Conservation (phyloP, 2,113 vertebrate genomes). For the Pandion haliaetus region DNA sequence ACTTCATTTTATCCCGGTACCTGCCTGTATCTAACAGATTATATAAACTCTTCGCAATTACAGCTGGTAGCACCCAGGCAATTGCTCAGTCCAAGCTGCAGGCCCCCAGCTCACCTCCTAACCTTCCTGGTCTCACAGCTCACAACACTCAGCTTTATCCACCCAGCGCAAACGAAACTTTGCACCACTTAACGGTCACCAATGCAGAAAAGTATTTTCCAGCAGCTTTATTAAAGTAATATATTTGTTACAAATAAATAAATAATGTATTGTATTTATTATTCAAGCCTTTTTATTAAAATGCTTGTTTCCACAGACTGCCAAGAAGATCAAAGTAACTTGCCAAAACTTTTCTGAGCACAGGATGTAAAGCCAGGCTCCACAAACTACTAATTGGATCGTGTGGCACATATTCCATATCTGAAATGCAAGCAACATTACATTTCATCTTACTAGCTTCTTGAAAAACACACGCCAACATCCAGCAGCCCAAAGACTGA, state of each 20-base stretch:
- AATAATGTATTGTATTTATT: not conserved
- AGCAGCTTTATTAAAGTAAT: not conserved
- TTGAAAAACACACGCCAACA: not conserved
- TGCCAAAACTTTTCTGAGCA: not conserved
- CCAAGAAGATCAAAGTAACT: not conserved
- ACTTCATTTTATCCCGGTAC: not conserved
- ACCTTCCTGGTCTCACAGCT: not conserved
- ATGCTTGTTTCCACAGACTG: not conserved
- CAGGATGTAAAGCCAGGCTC: not conserved
- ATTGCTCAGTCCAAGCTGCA: not conserved
- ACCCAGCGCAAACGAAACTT: not conserved
- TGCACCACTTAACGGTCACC: not conserved
- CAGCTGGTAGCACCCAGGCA: not conserved
- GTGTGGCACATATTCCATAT: not conserved
- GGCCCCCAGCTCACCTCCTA: not conserved
- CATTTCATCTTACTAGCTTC: not conserved
- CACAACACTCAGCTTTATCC: not conserved
- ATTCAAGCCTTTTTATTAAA: not conserved
- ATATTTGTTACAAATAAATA: not conserved
- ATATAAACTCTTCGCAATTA: not conserved
- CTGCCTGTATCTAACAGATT: not conserved
- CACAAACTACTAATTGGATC: not conserved
- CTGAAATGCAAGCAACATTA: not conserved
- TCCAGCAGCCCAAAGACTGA: not conserved
- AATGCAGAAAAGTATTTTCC: not conserved